Conservation (phyloP, 2,888 invertebrate genomes). For the Hoplodrina ambigua region DNA sequence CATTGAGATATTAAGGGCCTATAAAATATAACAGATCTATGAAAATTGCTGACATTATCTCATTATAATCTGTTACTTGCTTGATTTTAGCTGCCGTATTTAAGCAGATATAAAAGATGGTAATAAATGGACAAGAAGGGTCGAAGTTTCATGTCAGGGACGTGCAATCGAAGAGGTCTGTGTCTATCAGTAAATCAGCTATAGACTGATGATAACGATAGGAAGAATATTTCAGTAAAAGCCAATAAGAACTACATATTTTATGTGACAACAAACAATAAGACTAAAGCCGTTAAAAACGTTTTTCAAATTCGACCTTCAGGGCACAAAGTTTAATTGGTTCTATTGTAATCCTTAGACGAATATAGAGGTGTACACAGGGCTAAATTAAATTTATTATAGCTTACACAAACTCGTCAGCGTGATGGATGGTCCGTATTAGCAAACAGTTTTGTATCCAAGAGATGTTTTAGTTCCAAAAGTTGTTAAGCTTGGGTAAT, state of each 20-base stretch:
- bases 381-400: constrained; percentile 45
- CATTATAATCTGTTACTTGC: background rate
- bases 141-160: too few species aligned
- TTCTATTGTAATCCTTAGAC: constrained; percentile 37
- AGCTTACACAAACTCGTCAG: constrained; percentile 39
- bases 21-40: background rate
- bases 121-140: background rate
- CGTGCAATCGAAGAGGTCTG: too few species aligned
- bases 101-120: background rate
- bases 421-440: constrained; percentile 46
- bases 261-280: background rate
- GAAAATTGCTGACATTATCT: background rate
- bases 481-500: constrained; percentile 28
- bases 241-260: background rate
- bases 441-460: constrained; percentile 37
- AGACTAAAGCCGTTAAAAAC: background rate
- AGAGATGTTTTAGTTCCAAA: constrained; percentile 37
- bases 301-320: constrained; percentile 18
- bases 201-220: background rate
- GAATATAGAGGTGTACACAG: constrained; percentile 13
- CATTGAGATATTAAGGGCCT: background rate
- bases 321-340: constrained; percentile 45
- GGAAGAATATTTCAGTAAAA: background rate
- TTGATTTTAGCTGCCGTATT: background rate
- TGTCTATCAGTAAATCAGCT: too few species aligned